Percentiles rank a stretch among this genome's conserved stretches.
Conservation (phyloP, 2,113 vertebrate genomes). For the Pontoporia blainvillei region DNA sequence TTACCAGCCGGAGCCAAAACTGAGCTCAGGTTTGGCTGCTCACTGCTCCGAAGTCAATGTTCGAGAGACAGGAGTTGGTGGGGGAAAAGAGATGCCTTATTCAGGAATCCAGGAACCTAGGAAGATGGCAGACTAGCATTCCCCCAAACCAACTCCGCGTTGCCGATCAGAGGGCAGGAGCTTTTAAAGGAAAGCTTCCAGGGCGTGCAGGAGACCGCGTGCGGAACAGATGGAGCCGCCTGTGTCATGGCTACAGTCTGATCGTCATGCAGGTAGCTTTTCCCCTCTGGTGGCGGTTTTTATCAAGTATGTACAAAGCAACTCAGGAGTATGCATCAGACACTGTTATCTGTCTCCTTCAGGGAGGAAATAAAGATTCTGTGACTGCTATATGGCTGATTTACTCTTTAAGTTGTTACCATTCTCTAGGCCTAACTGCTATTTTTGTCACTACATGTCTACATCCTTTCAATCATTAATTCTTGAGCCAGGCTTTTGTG, state of each 20-base stretch:
- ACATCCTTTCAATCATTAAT: not conserved
- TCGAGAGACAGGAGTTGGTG: not conserved
- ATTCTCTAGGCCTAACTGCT: not conserved
- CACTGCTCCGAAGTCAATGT: not conserved
- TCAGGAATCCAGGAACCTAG: not conserved
- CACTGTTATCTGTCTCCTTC: not conserved
- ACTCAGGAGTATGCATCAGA: not conserved
- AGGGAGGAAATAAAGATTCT: not conserved
- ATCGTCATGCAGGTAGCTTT: not conserved
- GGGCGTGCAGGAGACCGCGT: not conserved
- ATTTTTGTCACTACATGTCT: not conserved
- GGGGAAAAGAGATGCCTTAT: not conserved
- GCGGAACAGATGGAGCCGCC: not conserved
- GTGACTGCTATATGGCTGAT: not conserved
- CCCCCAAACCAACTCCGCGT: not conserved
- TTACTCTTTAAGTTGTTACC: too few relatives aligned
- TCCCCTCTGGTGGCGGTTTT: not conserved
- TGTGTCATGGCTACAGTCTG: not conserved
- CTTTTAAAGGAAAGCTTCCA: not conserved
- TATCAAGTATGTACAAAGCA: not conserved
- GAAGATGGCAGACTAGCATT: not conserved
- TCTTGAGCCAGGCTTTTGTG: not conserved
- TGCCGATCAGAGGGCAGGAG: not conserved
- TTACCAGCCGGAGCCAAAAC: not conserved
- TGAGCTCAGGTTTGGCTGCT: not conserved